Evolutionary conservation across 1,140 invertebrate genomes (phyloP), one percentile per base, ranked within the genome.

Genomic region (Gonioctena quinquepunctata): DNA sequence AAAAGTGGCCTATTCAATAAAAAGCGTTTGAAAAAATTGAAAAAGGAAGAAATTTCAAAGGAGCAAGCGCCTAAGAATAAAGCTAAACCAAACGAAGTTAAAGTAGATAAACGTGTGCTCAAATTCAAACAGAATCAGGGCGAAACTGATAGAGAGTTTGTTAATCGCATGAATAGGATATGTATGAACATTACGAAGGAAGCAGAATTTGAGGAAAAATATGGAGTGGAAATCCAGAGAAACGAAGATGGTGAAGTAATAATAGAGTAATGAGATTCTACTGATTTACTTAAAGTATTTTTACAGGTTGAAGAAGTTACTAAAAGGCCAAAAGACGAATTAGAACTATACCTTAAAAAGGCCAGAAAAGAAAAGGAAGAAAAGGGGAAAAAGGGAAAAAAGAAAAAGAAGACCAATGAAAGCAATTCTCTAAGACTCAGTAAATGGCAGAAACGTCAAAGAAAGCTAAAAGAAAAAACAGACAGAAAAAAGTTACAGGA

Each of bases 131-230:
- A 88, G 69, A 70, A 66, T 23, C 70, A 76, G 4, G 83, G 82
- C 16, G 88, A 89, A 81, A 79, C 63, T 65, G 64, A 82, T 3
- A 25, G 75, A 49, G 59, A 65, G 8, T 89, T 89, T 74, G 74
- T 86, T 65, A 57, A 82, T 21, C 70, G 88, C 50, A 83, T 88
- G 2, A 80, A 82, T 54, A 77, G 74, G 66, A 85, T 86, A 23
- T 85, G 86, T 18, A 57, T 85, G 0, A 75, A 77, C 21, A 83
- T 87, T 66, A 60, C 87, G 3, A 83, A 84, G 42, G 86, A 88
- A 77, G 82, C 83, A 8, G 80, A 75, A 7, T 88, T 88, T 72
- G 87, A 88, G 69, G 78, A 84, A 5, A 88, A 88, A 69, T 89
- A 81, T 70, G 79, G 80, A n/a, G 86, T 89, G 7, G 77, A 87